These are phyloP conservation scores for Hycleus phaleratus DNA, from an alignment of 1,140 invertebrate species.

Conservation along the genomic window DNA sequence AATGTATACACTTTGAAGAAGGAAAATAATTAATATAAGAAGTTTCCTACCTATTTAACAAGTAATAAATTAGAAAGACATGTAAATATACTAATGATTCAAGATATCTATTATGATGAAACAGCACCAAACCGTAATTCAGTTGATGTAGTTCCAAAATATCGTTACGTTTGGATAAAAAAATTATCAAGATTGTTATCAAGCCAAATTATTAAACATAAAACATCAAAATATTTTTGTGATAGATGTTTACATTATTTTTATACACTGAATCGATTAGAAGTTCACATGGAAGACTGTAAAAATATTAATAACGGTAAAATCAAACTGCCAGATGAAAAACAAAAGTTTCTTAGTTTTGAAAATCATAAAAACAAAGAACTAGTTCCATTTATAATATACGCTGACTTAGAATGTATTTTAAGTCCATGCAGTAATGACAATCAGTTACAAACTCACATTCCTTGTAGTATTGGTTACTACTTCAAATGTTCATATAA, in stretches of 20 bases:
- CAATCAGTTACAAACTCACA: not conserved
- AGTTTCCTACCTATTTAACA: constrained; percentile 19
- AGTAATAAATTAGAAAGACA: constrained; percentile 22
- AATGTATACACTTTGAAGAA: constrained; percentile 25
- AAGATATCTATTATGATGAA: constrained; percentile 23
- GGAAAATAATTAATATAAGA: constrained; percentile 4
- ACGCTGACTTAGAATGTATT: not conserved
- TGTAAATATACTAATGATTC: constrained; percentile 27
- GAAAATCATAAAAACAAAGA: not conserved
- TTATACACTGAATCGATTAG: constrained; percentile 18
- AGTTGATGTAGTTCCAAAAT: constrained; percentile 7
- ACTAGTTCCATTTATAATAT: not conserved
- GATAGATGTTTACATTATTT: constrained; percentile 32
- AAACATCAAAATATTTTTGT: constrained; percentile 28
- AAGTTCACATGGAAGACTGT: constrained; percentile 20
- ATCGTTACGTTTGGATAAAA: constrained; percentile 34
- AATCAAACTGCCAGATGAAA: not conserved
- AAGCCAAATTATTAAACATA: constrained; percentile 25
- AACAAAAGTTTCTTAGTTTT: not conserved
- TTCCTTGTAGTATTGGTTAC: not conserved
- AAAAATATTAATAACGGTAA: constrained; percentile 10
- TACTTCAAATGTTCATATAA: not conserved
- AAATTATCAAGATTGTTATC: constrained; percentile 28
- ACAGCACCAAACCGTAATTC: not conserved
- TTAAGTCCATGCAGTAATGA: not conserved